Percentiles rank a stretch among this genome's conserved stretches.
These are phyloP conservation scores for Catocala fraxini DNA, from an alignment of 2,888 invertebrate genomes.

Conservation along the genomic window DNA sequence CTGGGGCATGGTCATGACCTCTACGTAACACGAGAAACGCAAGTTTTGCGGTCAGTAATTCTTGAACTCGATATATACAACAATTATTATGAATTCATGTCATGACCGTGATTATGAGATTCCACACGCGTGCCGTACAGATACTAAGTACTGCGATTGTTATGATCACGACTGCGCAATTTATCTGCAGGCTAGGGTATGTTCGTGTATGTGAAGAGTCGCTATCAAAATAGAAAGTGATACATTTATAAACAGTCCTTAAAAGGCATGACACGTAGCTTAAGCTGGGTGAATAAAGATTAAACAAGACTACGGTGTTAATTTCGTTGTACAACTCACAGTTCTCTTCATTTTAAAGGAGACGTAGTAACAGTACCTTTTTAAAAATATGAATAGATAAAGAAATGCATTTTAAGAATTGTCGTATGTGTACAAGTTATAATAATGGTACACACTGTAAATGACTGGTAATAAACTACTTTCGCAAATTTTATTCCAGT, in stretches of 20 bases:
- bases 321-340: too few relatives aligned
- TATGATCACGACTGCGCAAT: constrained; percentile 30
- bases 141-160: constrained; percentile 32
- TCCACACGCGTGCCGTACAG: constrained; percentile 38
- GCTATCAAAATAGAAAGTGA: constrained; percentile 43
- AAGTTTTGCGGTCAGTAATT: constrained; percentile 55
- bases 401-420: too few relatives aligned
- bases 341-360: too few relatives aligned
- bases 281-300: constrained; percentile 43
- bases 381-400: too few relatives aligned
- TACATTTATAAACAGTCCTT: constrained; percentile 23
- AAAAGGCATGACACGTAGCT: constrained; percentile 41
- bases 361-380: too few relatives aligned
- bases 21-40: constrained; percentile 39
- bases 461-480: too few relatives aligned
- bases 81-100: constrained; percentile 57
- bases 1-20: constrained; percentile 35
- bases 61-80: constrained; percentile 51
- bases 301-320: constrained; percentile 28
- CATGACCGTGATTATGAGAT: constrained; percentile 54
- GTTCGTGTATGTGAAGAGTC: constrained; percentile 6
- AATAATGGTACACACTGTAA: too few relatives aligned
- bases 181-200: constrained; percentile 15
- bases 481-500: too few relatives aligned
- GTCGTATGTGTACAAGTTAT: too few relatives aligned